These are phyloP conservation scores for Lagodon rhomboides DNA, from an alignment of 2,797 vertebrate genomes.

Conservation along the genomic window DNA sequence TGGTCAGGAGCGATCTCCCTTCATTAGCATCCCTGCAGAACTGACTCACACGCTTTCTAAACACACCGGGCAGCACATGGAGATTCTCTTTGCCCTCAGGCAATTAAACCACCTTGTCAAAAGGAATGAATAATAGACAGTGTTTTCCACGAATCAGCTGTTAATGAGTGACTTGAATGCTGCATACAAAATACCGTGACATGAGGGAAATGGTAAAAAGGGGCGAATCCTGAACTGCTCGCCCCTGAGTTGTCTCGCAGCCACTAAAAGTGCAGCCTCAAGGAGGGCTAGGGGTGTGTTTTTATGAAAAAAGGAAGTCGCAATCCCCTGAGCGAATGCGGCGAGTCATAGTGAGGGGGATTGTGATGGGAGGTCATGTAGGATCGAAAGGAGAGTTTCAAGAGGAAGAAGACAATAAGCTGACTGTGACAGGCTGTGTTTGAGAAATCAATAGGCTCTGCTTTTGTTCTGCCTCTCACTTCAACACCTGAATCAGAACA, in stretches of 20 bases:
- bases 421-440: constrained; percentile 72
- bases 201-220: constrained; percentile 14
- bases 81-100: constrained; percentile 57
- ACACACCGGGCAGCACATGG: constrained; percentile 39
- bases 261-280: constrained; percentile 16
- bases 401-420: constrained; percentile 76
- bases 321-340: constrained; percentile 50
- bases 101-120: constrained; percentile 56
- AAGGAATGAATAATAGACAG: constrained; percentile 55
- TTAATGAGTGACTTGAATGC: constrained; percentile 46
- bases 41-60: constrained; percentile 48
- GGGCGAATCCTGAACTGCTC: constrained; percentile 17
- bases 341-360: constrained; percentile 58
- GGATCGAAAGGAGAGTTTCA: constrained; percentile 72
- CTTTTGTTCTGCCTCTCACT: constrained; percentile 76
- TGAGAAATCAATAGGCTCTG: constrained; percentile 81
- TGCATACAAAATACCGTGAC: neutral
- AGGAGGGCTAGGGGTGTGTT: neutral
- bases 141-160: constrained; percentile 48
- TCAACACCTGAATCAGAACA: constrained; percentile 76
- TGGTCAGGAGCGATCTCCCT: constrained; percentile 56
- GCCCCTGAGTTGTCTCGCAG: constrained; percentile 39
- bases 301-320: constrained; percentile 21
- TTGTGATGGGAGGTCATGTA: constrained; percentile 70
- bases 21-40: constrained; percentile 60